Base-by-base conservation (phyloP, 2,888 invertebrate species). In the Leucophenga montana region DNA sequence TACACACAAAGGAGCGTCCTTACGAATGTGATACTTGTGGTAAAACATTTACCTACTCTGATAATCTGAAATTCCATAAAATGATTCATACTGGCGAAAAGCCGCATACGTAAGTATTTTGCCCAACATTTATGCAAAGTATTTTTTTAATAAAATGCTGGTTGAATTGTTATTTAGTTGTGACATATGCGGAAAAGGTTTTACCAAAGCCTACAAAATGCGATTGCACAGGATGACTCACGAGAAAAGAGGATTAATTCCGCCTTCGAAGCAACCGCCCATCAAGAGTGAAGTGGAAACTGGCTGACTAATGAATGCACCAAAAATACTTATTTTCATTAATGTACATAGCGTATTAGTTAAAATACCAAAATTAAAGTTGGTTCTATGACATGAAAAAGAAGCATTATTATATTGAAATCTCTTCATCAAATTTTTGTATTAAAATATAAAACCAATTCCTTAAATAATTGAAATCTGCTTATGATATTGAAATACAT, bases 51-150 rank as follows among this genome's bases (percentile, higher is more conserved):
- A 87, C 86, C 0, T 88, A 88, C 71, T 87, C 88, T 2, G 87
- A 87, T 66, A 87, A 86, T 39, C 75, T 88, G 9, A 86, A 86
- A 72, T 85, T 87, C 70, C 88, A 88, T 67, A 87, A 86, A 73
- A 84, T 88, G 83, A 88, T 85, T 27, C 88, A 88, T 59, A 88
- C 88, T 1, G 88, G 88, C 9, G 88, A 88, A 73, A 88, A 88
- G 50, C 87, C 86, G 0, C 84, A 83, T 65, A 81, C 84, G 87
- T 87, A 84, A 79, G 85, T 77, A 70, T 11, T 16, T 39, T 9
- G 0, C 22, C 16, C 16, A 57, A 8, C 1, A 22, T 22, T 13
- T 56, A 46, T 14, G 13, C 8, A 14, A 46, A 46, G 3, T 56
- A 3, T 1, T 1, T 22, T 22, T 16, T 54, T 16, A 54, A 3